Conservation (phyloP, 2,113 vertebrate genomes). For the Neolamprologus variostigma region DNA sequence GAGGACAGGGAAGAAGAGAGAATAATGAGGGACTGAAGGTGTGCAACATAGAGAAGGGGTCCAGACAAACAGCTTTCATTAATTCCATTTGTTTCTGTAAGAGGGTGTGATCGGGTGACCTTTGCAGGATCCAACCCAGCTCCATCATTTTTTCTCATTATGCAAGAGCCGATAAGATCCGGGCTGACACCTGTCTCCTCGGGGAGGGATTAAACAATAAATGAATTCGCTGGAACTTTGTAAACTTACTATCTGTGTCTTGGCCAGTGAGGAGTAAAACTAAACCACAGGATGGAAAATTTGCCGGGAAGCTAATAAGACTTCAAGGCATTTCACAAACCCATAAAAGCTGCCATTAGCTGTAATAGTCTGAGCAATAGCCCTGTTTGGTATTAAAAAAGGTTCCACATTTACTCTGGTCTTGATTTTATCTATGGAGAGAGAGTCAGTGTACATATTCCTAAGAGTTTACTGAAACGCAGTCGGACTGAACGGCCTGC, state of each 20-base stretch:
- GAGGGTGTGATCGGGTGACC: constrained; percentile 81
- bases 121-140: constrained; percentile 77
- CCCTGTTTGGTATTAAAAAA: background rate
- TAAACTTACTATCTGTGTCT: constrained; percentile 47
- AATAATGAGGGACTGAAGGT: constrained; percentile 22
- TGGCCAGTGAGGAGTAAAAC: constrained; percentile 33
- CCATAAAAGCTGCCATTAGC: constrained; percentile 47
- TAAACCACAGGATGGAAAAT: constrained; percentile 13
- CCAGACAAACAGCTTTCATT: constrained; percentile 76
- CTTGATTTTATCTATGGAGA: background rate
- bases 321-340: constrained; percentile 48
- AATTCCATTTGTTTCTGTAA: constrained; percentile 86
- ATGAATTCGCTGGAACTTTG: constrained; percentile 71
- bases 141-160: constrained; percentile 90
- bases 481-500: background rate
- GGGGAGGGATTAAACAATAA: constrained; percentile 80
- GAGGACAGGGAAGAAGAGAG: background rate
- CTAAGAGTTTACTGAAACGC: background rate
- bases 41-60: background rate
- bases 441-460: background rate
- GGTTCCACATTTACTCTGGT: background rate
- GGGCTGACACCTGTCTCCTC: constrained; percentile 76
- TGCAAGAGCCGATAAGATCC: constrained; percentile 73
- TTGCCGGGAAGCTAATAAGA: constrained; percentile 24
- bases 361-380: constrained; percentile 30